Evolutionary conservation across 1,140 invertebrate genomes (phyloP), one percentile per base, ranked within the genome.

Genomic region (Lepidostoma basale): DNA sequence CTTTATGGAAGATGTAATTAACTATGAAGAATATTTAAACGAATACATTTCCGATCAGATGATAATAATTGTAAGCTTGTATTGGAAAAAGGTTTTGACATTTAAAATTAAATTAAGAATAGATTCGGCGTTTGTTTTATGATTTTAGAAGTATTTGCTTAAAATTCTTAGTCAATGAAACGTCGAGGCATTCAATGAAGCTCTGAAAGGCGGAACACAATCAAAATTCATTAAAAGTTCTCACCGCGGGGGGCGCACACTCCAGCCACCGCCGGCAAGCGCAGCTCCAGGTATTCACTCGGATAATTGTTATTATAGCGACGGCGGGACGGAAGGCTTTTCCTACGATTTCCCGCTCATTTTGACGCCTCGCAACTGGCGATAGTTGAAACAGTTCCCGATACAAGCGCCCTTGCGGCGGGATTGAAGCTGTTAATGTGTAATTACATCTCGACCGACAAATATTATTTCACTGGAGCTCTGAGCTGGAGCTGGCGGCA

Each of bases 371-470:
- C 5, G 6, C 25, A 54, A 16, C n/a, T n/a, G 33, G 49, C 25
- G 33, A 36, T n/a, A n/a, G 33, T 36, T 54, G 49, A 54, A 54
- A 59, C 20, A 33, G 18, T 59, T 59, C 33, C 30, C 54, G n/a
- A 59, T 59, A 59, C 26, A 30, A 23, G 22, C 45, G 45, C 18
- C 18, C 6, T 28, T 54, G 25, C 26, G 4, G 25, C n/a, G 49
- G n/a, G 33, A 59, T 23, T 39, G 54, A 40, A 59, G n/a, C 30
- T 18, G 49, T 60, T 62, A 40, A 44, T 28, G 63, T 60, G 62
- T 69, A 63, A 69, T 69, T 69, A 69, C 67, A 62, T 68, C 44
- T 62, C 9, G 30, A 42, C 49, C 67, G 56, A 52, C 67, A 63
- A 68, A 68, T 69, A 69, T 69, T 60, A 60, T 40, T 68, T 63